Evolutionary conservation across 2,113 vertebrate species (phyloP), one percentile per base, ranked within the genome.

Genomic region (Myiozetetes cayanensis): DNA sequence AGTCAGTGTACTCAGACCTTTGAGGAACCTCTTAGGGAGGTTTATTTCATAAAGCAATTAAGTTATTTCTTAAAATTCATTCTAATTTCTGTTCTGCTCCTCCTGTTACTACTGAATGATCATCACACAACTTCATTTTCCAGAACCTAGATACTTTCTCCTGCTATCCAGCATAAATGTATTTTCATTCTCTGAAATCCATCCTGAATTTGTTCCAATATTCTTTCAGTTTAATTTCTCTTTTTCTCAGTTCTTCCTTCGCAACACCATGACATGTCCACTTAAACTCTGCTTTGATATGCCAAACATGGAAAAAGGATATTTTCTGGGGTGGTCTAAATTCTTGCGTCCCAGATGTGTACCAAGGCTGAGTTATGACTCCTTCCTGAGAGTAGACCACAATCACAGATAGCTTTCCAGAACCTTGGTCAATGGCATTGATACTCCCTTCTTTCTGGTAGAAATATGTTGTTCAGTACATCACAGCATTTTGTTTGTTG

Each of bases 391-490:
- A 94, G 77, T 37, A 52, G 44, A 65, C 61, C 2, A 2, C 35
- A 67, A 33, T 81, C 65, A 81, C 25, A 76, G 6, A 79, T 28
- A 86, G 58, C 37, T 77, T 93, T 90, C 90, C 71, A 94, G 22
- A 61, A 6, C 30, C 24, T 70, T 88, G 85, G 67, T 87, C 92
- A 94, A 66, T 44, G 73, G 31, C 59, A 70, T 13, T 85, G 80
- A 85, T 93, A 91, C 9, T 87, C 93, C 52, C 50, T 81, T 82
- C 46, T 75, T 9, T 76, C 71, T 85, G 25, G 25, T 66, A 23
- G 49, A 90, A 94, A 93, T 53, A 91, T 79, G 67, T 88, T 90
- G 24, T 72, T 53, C n/a, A 85, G 49, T 82, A 91, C 65, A 86
- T 89, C 50, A 77, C n/a, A 71, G 9, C 25, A 49, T 70, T 75